A percentile compares a stretch with the other conserved stretches of the same genome.
Conservation (phyloP, 1,140 invertebrate genomes). For the Drosophila erecta region DNA sequence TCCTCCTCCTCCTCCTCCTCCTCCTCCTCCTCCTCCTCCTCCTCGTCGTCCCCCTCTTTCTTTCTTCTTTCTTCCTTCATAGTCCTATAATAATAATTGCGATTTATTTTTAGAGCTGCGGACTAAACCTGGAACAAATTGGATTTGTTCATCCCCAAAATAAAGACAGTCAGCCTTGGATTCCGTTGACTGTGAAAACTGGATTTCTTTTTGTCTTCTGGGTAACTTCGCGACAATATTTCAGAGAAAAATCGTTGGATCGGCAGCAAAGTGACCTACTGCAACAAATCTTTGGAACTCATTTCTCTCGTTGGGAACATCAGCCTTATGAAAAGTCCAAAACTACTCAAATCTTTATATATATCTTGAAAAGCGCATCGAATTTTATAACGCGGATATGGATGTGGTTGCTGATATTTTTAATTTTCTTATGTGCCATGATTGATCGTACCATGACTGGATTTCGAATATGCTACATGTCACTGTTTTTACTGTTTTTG, state of each 20-base stretch:
- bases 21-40: too few species aligned
- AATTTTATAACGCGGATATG: constrained; percentile 95
- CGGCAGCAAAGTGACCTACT: constrained; percentile 87
- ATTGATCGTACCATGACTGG: constrained; percentile 94
- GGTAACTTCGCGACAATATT: constrained; percentile 95
- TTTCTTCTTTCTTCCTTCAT: too few species aligned
- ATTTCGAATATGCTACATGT: constrained; percentile 98
- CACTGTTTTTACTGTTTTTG: constrained; percentile 96
- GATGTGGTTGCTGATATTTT: constrained; percentile 97
- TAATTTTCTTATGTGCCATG: constrained; percentile 96
- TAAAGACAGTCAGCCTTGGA: constrained; percentile 87
- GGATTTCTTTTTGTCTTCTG: constrained; percentile 97
- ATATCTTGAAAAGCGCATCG: constrained; percentile 87
- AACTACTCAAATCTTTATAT: constrained; percentile 86
- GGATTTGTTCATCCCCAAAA: constrained; percentile 90
- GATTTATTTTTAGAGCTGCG: constrained; percentile 59
- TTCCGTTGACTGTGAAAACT: constrained; percentile 93
- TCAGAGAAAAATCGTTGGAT: constrained; percentile 89
- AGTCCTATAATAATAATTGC: too few species aligned
- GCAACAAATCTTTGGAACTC: constrained; percentile 90
- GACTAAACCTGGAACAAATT: constrained; percentile 92
- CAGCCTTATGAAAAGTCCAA: constrained; percentile 75
- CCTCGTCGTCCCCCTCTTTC: too few species aligned
- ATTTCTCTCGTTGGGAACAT: constrained; percentile 86
- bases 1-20: too few species aligned